Base-by-base conservation (phyloP, 2,888 invertebrate species). In the Leuctra nigra region DNA sequence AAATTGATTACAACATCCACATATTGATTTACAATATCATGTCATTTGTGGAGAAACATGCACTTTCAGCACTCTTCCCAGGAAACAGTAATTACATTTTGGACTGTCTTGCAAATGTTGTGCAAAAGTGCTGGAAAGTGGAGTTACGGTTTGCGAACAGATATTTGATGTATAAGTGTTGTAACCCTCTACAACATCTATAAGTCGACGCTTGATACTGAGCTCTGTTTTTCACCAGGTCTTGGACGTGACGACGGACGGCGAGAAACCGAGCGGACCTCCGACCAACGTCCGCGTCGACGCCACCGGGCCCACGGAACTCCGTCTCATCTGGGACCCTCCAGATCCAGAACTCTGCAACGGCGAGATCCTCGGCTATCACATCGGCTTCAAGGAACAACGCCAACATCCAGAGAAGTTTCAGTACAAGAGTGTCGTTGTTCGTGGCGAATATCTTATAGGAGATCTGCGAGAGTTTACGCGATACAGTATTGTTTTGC, bases 301-400 rank as follows among this genome's bases (percentile, higher is more conserved):
- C 33, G 78, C 87, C 0, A 76, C 84, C 9, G 84, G 82, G 1
- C 81, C 87, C 0, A 84, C 86, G 57, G 82, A 86, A 67, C 72
- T 88, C 46, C 77, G 82, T 64, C 82, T 86, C 59, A 79, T 82
- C n/a, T 88, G 88, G 88, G 80, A 84, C 55, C 82, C 87, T 4
- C 87, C 87, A 0, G 77, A 82, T 33, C 74, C 82, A 13, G 83
- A 83, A 58, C 75, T 82, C 0, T 84, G 85, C 82, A 87, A 88
- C 68, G 88, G 88, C 0, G 82, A 85, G 61, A 79, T 88, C 52
- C 74, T 84, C 13, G 87, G 87, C 11, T 88, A 72, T 62, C 63
- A 64, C 54, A 63, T 66, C 20, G 66, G 66, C n/a, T 65, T 59
- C 57, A 59, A 62, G 56, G 58, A 62, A 56, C 62, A 62, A 53